Base-by-base conservation (phyloP, 23 tunicate genomes). In the Clavelina lepadiformis region DNA sequence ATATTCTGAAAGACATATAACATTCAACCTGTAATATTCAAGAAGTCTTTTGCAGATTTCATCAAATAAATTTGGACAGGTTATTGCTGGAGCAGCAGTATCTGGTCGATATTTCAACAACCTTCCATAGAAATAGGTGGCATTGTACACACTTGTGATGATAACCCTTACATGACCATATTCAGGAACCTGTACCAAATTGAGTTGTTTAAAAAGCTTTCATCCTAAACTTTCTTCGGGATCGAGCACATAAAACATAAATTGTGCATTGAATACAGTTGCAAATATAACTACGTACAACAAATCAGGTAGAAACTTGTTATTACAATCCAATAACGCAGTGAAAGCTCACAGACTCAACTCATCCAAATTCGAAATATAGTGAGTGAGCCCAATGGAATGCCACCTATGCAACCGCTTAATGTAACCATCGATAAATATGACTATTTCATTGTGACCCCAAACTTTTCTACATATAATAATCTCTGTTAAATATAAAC, bases 61-160 rank as follows among this genome's bases (percentile, higher is more conserved):
- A 26, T 46, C 11, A 28, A 11, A 47, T 19, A 47, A 36, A 23
- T 66, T 26, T 3, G 33, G 57, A 28, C 28, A 66, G 19, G 72
- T 8, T n/a, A 22, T 25, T 5, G 22, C 24, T 28, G 31, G 21
- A 1, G 26, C 38, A 22, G 31, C 53, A 2, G 61, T 25, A n/a
- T 15, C 33, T 5, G 46, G 19, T 31, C 35, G 46, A 1, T 31
- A 11, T 36, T 73, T 73, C 4, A 63, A 2, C 15, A 69, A 38
- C 15, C 61, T 61, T 0, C 73, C 93, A 38, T 36, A 84, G 56
- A 52, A 84, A 35, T 29, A 63, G 8, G 93, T 76, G 21, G 93
- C 93, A 41, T 84, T 67, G 21, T 35, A 51, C 4, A 84, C 78
- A 55, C 75, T 37, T 2, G 67, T 84, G 0, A 84, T 57, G 31